phyloP scores from a whole-genome alignment of 1,140 invertebrate species.

The Calosoma granatense region DNA sequence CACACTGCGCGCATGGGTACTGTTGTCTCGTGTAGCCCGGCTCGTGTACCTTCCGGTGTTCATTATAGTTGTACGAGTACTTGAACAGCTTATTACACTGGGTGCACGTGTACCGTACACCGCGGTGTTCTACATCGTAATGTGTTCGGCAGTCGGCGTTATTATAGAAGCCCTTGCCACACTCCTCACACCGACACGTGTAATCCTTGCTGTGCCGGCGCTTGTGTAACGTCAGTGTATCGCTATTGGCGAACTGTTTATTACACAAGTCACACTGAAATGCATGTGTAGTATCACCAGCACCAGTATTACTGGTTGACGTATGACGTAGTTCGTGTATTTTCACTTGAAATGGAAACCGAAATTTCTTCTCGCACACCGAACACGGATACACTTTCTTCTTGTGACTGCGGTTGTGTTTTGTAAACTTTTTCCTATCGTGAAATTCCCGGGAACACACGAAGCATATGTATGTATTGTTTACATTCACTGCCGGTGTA shows the following conservation, averaged over 20 bases:
- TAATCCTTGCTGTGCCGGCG: constrained; percentile 37
- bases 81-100: constrained; percentile 20
- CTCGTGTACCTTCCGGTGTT: not conserved
- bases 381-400: not conserved
- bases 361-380: constrained; percentile 10
- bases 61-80: constrained; percentile 11
- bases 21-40: not conserved
- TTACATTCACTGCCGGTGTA: too few species aligned
- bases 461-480: not conserved
- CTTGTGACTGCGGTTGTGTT: not conserved
- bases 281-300: constrained; percentile 64
- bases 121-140: constrained; percentile 10
- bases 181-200: constrained; percentile 34
- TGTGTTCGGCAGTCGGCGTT: constrained; percentile 16
- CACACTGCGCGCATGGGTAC: not conserved
- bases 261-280: constrained; percentile 46
- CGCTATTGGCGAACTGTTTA: constrained; percentile 36
- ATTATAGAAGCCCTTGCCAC: constrained; percentile 18
- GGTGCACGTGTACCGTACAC: constrained; percentile 15
- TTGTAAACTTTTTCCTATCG: not conserved
- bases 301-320: constrained; percentile 74
- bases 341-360: not conserved
- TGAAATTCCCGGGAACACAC: not conserved
- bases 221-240: constrained; percentile 34
- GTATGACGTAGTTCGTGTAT: constrained; percentile 40